Evolutionary conservation across 2,888 invertebrate genomes (phyloP), one percentile per base, ranked within the genome.

Genomic region (Carabus problematicus): DNA sequence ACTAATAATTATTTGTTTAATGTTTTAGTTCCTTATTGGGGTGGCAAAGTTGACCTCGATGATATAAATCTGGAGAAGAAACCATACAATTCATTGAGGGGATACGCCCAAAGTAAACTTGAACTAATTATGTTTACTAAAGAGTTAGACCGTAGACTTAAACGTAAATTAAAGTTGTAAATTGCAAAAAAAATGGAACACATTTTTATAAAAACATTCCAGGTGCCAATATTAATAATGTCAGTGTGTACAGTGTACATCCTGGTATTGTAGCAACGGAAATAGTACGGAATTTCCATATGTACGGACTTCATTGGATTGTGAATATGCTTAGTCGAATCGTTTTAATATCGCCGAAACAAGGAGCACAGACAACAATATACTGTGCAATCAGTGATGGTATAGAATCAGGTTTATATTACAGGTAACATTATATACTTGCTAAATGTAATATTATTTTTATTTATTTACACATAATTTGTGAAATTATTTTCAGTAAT

Each of bases 101-200:
- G 89, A 0, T 92, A 92, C 75, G 81, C 82, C 45, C 89, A 89
- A 76, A 91, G 91, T 77, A 92, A 93, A 82, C 79, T 90, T 64
- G 91, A 91, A 0, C 91, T 91, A 76, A 80, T 92, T 8, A 12
- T 64, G 47, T 64, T 64, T 29, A 58, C 45, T 16, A 47, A 45
- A 39, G 64, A 64, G 9, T 47, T 64, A 45, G 58, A 43, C 12
- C 56, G 47, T 12, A 56, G 43, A 64, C 47, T 64, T 4, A 56
- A 58, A 58, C 47, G 64, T 64, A 55, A 40, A 14, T 45, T 12
- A 45, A 45, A 12, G 2, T 12, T 1, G 14, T 45, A 7, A 4
- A 29, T 29, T 29, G 29, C 29, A 29, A 29, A 3, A 29, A 29
- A 29, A 3, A 6, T 3, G 6, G 8, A 2, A 49, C 12, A 49